These are phyloP conservation scores for Lydus trimaculatus DNA, from an alignment of 2,888 invertebrate genomes.

Conservation along the genomic window DNA sequence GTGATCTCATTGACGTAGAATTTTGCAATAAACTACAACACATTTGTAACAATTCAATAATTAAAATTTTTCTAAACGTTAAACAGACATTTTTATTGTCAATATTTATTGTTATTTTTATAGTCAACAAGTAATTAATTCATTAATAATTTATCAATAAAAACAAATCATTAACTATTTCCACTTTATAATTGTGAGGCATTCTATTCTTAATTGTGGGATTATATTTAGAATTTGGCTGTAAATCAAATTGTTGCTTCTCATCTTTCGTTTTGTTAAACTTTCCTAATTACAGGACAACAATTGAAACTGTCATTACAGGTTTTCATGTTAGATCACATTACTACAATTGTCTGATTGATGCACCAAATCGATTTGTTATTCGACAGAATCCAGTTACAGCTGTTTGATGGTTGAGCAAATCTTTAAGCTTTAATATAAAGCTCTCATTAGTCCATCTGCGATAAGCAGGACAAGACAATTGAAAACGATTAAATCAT, in stretches of 20 bases:
- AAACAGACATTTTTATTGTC: neutral
- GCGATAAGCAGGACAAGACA: too few relatives aligned
- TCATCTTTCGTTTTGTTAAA: too few relatives aligned
- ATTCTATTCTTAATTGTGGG: neutral
- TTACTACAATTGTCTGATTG: too few relatives aligned
- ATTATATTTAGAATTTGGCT: conserved; percentile 1
- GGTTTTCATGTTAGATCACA: too few relatives aligned
- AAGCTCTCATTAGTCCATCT: too few relatives aligned
- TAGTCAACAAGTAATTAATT: neutral
- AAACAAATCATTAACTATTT: neutral
- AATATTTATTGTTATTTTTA: neutral
- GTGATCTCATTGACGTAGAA: neutral
- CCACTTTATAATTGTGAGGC: neutral
- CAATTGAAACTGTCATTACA: too few relatives aligned
- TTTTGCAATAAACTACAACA: neutral
- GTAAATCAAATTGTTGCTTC: neutral
- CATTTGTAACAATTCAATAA: neutral
- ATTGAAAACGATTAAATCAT: too few relatives aligned
- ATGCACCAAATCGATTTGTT: too few relatives aligned
- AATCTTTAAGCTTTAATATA: too few relatives aligned
- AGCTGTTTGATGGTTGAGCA: too few relatives aligned
- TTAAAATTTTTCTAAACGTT: neutral
- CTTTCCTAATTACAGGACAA: too few relatives aligned
- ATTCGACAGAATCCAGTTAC: too few relatives aligned
- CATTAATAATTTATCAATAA: neutral